Base-by-base conservation (phyloP, 2,113 vertebrate genomes). In the Cyphomyrus discorhynchus region DNA sequence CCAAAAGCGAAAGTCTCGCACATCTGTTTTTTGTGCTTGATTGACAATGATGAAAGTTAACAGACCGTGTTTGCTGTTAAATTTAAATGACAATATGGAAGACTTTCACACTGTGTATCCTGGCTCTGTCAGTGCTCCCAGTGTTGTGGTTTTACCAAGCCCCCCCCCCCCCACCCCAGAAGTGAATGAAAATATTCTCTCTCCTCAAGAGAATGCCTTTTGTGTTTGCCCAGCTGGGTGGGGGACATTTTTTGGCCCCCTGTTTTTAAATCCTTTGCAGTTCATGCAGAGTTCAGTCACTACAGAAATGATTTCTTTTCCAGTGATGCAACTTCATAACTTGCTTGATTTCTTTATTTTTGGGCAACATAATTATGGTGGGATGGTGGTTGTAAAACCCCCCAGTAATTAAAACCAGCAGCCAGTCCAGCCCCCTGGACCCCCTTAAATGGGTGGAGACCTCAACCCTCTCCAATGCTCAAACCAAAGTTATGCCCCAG, bases 141-240 rank as follows among this genome's bases (percentile, higher is more conserved):
- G 87, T 58, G 56, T 19, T n/a, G 21, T 42, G 35, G 15, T 45
- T 45, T 88, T 46, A 46, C 62, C 62, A 70, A 70, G 19, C 56
- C 11, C 1, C 35, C 21, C 53, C 5, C 17, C 35, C 27, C 31
- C 45, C 15, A 39, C 39, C 21, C 42, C 3, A 45, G 46, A 39
- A 58, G 53, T 45, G 35, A 88, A 62, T 62, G 21, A 88, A 88
- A 88, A 66, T 88, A 62, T 88, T 62, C 87, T n/a, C 50, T 42
- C 87, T 45, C 19, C 87, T 45, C 21, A 13, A n/a, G 31, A 45
- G 87, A 53, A 53, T 53, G 85, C 85, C 85, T 87, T 50, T 35
- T 45, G 56, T 88, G 87, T 88, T 66, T 88, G 56, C 56, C 52
- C 87, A 88, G 87, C 39, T 88, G 87, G 39, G 87, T 46, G 56